These are phyloP conservation scores for Tapirus terrestris DNA, from an alignment of 2,113 vertebrate species.

Conservation along the genomic window DNA sequence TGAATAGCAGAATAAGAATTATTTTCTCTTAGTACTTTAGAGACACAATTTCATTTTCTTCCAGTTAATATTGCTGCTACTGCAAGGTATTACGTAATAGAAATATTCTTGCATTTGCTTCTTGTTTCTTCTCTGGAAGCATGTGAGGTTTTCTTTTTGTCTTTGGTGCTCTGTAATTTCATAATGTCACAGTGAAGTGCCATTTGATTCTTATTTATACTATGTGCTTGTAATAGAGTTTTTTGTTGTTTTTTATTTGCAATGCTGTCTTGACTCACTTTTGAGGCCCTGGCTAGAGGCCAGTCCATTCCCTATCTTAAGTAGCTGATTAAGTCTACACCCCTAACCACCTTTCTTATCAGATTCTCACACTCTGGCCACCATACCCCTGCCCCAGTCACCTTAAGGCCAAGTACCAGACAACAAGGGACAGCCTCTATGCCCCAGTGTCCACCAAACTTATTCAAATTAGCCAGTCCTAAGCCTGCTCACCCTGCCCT, in stretches of 20 bases:
- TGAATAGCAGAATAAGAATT: neutral
- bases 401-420: neutral
- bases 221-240: neutral
- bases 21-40: neutral
- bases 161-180: neutral
- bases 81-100: neutral
- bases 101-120: neutral
- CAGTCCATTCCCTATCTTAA: neutral
- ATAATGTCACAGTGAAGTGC: neutral
- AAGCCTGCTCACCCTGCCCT: neutral
- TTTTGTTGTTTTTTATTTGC: neutral
- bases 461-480: neutral
- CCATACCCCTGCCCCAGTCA: neutral
- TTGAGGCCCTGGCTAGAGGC: neutral
- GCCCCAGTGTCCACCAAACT: neutral
- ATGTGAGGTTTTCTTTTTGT: neutral
- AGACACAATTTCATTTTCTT: neutral
- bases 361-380: neutral
- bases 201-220: neutral
- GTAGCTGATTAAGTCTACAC: neutral
- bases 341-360: accelerated
- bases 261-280: neutral
- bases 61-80: neutral
- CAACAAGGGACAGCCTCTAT: neutral
- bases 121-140: neutral